Evolutionary conservation across 1,140 invertebrate genomes (phyloP), one percentile per base, ranked within the genome.

Genomic region (Arctopsyche grandis): DNA sequence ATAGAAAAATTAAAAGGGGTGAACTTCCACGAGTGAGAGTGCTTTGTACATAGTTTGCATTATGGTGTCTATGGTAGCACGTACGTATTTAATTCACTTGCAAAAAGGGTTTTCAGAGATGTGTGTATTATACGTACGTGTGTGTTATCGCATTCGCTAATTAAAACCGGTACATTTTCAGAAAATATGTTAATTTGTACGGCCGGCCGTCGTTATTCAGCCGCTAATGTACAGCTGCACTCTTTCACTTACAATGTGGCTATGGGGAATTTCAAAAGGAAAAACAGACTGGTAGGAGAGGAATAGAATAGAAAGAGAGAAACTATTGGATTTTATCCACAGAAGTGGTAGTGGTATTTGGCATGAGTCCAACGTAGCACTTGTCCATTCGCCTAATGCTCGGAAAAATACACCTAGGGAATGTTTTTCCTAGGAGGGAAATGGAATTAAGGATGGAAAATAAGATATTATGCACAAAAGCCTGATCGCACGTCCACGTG

Each of bases 361-460:
- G 66, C 66, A 16, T 5, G 5, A 38, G 66, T 0, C 66, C 66
- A 69, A 24, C 14, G 19, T 56, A 21, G 14, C 52, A 56, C 52
- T 56, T 56, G 52, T 21, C 52, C 52, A 56, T 56, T 56, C 52
- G 29, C 10, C 29, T 69, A 69, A 69, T 38, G 66, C 66, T 29
- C 24, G 66, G 66, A 69, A 38, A 69, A 60, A 60, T 60, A 60
- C 56, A 38, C 29, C 21, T 60, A 19, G 9, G 14, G 5, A 60
- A 60, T 21, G 56, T 60, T 60, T 60, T 38, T 38, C 3, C 29
- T 7, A 7, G 29, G 16, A 16, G n/a, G 9, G 19, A 21, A 19
- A 16, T 21, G n/a, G 56, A 60, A 60, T 60, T 60, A 60, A 19
- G 56, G 9, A 16, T 5, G 16, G 9, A 60, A 60, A 60, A 60